Conservation (phyloP, 2,113 vertebrate species). For the Nansenia antarctica region DNA sequence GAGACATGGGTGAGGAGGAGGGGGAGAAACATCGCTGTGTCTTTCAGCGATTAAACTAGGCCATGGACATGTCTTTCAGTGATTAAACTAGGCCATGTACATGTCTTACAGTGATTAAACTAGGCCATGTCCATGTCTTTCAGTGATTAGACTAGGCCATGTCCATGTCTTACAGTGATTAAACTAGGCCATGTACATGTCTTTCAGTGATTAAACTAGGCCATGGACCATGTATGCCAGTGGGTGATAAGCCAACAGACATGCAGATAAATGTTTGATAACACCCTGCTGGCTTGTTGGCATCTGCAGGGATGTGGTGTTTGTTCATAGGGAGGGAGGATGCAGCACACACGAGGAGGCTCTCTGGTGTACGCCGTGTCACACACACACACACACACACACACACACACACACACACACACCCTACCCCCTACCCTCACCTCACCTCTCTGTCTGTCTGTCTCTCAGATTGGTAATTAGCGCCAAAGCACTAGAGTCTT, state of each 20-base stretch:
- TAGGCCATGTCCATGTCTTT: too few species aligned
- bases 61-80: too few species aligned
- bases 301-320: conserved; percentile 26
- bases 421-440: not conserved
- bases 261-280: conserved; percentile 64
- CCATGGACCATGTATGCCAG: too few species aligned
- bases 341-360: not conserved
- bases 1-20: not conserved
- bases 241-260: conserved; percentile 71
- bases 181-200: conserved; percentile 37
- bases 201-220: conserved; percentile 56
- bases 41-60: conserved; percentile 54
- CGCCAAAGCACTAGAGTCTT: conserved; percentile 2
- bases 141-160: too few species aligned
- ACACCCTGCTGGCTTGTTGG: conserved; percentile 46
- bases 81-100: too few species aligned
- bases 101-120: conserved; percentile 51
- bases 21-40: not conserved
- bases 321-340: conserved; percentile 24
- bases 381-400: too few species aligned
- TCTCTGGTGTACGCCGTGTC: too few species aligned
- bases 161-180: too few species aligned
- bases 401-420: too few species aligned
- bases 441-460: not conserved
- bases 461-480: conserved; percentile 12